Evolutionary conservation across 2,113 vertebrate species (phyloP), one percentile per base, ranked within the genome.

Genomic region (Ammodytes marinus): DNA sequence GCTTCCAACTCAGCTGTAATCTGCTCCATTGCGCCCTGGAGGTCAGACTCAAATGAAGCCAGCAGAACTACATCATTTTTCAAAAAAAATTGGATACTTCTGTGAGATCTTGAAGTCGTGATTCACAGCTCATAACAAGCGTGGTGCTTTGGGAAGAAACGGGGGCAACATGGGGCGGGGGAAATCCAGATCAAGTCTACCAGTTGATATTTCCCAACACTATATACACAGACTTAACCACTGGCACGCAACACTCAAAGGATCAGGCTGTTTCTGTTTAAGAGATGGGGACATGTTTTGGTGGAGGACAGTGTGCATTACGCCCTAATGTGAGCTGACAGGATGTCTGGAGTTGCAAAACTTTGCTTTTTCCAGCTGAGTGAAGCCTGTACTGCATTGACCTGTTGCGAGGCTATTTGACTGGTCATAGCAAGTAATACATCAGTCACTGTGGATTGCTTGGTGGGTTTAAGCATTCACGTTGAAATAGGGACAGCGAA

Each of bases 1-100:
- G 11, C 35, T 69, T 82, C 50, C 72, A 74, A 77, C 60, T 67
- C 46, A n/a, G 60, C 46, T 67, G 74, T 37, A 35, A 77, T 37
- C 13, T 2, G 39, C 6, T 40, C 14, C 67, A 47, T 27, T 8
- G 70, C 7, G 3, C 39, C 58, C 42, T 43, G 35, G 54, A 73
- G 35, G 70, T 75, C 74, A 54, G 53, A 72, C 13, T 5, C 17
- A 27, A 45, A 8, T 47, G 42, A 52, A 50, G n/a, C 37, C 15
- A 6, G 15, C 11, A 70, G 67, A 17, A 27, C 11, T 42, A n/a
- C 15, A 49, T 39, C 37, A 63, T 59, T 39, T 47, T 54, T 6
- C 4, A 14, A 2, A 3, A 4, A 17, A 12, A 45, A 45, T 8
- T 50, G 46, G 2, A 10, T 17, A 19, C 19, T 13, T 6, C 14